Evolutionary conservation across 37 sponge, comb jelly and placozoan genomes (phyloP).

Genomic region (Crambe crambe): DNA sequence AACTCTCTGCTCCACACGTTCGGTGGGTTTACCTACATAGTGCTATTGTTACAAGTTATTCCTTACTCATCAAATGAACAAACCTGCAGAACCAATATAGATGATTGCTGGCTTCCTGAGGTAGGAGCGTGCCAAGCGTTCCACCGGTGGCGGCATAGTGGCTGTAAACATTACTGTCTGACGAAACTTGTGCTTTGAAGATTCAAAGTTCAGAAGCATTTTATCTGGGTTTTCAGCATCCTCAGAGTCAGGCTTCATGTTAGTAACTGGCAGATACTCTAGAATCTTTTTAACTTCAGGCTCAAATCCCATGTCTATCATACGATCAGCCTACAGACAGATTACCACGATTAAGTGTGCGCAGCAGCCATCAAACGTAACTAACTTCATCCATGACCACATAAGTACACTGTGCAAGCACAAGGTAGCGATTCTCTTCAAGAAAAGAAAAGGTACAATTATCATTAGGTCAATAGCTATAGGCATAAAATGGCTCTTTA

Average conservation of each 20-base stretch:
- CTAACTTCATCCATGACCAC: slow-evolving; percentile 95
- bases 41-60: background rate
- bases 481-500: too few relatives aligned
- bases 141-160: slow-evolving; percentile 98
- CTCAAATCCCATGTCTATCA: slow-evolving; percentile 99
- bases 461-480: too few relatives aligned
- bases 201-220: slow-evolving; percentile 77
- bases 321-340: slow-evolving; percentile 82
- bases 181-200: slow-evolving; percentile 84
- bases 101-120: slow-evolving; percentile 93
- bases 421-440: slow-evolving; percentile 91
- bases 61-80: background rate
- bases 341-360: background rate
- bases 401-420: slow-evolving; percentile 91
- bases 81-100: slow-evolving; percentile 94
- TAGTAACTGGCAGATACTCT: slow-evolving; percentile 88
- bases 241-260: slow-evolving; percentile 85
- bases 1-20: slow-evolving; percentile 88
- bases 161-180: slow-evolving; percentile 99
- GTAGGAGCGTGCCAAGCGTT: slow-evolving; percentile 90
- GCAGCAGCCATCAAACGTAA: background rate
- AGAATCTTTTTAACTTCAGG: slow-evolving; percentile 98
- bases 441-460: background rate
- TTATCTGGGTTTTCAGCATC: slow-evolving; percentile 91
- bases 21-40: slow-evolving; percentile 84